Percentiles rank a stretch among this genome's conserved stretches.
phyloP scores from a whole-genome alignment of 2,797 vertebrate species.

The Manis javanica region DNA sequence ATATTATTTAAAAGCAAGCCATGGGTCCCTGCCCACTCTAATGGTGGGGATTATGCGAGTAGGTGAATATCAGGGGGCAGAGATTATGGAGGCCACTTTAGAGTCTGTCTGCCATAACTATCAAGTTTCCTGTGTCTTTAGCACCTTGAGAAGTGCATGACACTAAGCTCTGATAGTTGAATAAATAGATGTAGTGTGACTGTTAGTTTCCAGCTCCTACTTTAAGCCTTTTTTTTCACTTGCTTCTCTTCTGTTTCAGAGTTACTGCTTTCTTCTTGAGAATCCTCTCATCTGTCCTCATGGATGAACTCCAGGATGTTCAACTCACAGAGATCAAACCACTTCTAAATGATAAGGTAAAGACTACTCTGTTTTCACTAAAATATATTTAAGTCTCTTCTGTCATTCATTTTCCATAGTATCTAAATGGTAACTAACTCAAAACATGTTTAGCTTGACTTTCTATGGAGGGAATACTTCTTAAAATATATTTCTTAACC shows the following conservation, averaged over 20 bases:
- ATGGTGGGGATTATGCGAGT: background rate
- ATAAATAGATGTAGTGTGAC: background rate
- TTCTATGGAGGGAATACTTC: slow-evolving; percentile 21
- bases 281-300: slow-evolving; percentile 78
- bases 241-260: slow-evolving; percentile 81
- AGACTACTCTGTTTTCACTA: slow-evolving; percentile 40
- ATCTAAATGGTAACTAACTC: slow-evolving; percentile 35
- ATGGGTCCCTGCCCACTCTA: background rate
- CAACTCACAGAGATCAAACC: slow-evolving; percentile 97
- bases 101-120: background rate
- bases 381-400: background rate
- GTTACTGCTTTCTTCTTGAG: slow-evolving; percentile 68
- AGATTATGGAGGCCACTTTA: background rate
- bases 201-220: background rate
- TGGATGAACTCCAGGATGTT: slow-evolving; percentile 97
- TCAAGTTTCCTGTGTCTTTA: background rate
- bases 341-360: slow-evolving; percentile 95
- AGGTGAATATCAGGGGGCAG: background rate
- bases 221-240: slow-evolving; percentile 31
- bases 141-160: background rate
- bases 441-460: slow-evolving; percentile 56
- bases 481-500: background rate
- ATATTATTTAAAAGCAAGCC: background rate
- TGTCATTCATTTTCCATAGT: slow-evolving; percentile 27
- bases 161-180: background rate